Evolutionary conservation across 2,113 vertebrate genomes (phyloP).

Genomic region (Platycercus adscitus): DNA sequence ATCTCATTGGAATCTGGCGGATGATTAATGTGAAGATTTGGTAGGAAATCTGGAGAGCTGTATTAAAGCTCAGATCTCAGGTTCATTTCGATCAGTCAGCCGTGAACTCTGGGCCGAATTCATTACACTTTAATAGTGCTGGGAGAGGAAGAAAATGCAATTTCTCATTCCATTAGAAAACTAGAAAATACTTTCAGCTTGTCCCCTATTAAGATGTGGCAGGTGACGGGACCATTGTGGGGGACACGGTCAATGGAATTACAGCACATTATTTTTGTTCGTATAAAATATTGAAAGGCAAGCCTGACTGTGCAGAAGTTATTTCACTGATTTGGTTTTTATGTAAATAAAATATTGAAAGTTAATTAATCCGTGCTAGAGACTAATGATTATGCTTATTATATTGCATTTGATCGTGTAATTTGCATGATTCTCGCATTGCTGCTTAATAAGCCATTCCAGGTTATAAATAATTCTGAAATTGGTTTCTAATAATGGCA

Average conservation of each 20-base stretch:
- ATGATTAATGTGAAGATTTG: constrained; percentile 98
- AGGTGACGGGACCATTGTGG: constrained; percentile 90
- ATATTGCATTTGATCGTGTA: constrained; percentile 88
- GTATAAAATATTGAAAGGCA: constrained; percentile 85
- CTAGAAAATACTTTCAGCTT: constrained; percentile 89
- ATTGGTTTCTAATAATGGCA: constrained; percentile 90
- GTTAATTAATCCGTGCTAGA: constrained; percentile 86
- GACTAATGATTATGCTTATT: constrained; percentile 92
- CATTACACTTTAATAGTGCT: constrained; percentile 93
- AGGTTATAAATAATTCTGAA: constrained; percentile 91
- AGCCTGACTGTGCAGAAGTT: constrained; percentile 84
- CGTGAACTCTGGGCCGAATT: constrained; percentile 95
- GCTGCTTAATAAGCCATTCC: constrained; percentile 91
- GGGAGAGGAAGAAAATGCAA: constrained; percentile 92
- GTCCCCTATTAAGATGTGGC: constrained; percentile 95
- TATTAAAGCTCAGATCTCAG: constrained; percentile 92
- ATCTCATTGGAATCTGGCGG: constrained; percentile 82
- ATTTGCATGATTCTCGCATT: constrained; percentile 96
- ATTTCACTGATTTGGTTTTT: constrained; percentile 92
- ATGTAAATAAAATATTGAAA: constrained; percentile 91
- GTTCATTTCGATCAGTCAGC: constrained; percentile 94
- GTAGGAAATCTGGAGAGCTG: constrained; percentile 88
- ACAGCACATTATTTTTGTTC: constrained; percentile 83
- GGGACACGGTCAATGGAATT: constrained; percentile 80
- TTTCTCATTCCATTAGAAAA: constrained; percentile 95